phyloP scores from a whole-genome alignment of 1,140 invertebrate species.

The Goniozus legneri region DNA sequence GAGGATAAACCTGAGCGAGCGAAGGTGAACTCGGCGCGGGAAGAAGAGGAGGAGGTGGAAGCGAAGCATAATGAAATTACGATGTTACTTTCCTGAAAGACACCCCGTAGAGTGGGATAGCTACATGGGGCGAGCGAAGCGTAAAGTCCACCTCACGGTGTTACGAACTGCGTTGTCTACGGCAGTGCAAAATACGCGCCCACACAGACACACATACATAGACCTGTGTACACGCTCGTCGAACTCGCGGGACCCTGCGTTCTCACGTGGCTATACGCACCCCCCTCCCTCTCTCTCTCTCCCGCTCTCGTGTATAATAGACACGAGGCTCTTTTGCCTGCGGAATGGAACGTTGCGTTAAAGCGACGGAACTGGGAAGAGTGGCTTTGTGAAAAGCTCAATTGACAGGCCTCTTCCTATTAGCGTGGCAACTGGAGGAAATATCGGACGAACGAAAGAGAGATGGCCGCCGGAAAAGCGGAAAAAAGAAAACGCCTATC shows the following conservation, averaged over 20 bases:
- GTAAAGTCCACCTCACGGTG: slow-evolving; percentile 18
- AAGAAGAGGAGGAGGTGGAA: too few species aligned
- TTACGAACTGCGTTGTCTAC: slow-evolving; percentile 7
- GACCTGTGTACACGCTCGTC: not conserved
- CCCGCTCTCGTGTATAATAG: too few species aligned
- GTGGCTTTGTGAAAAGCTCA: slow-evolving; percentile 31
- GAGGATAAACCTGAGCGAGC: too few species aligned
- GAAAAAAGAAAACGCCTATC: too few species aligned
- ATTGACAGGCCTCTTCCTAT: slow-evolving; percentile 30
- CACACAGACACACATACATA: not conserved
- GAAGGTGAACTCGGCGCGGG: too few species aligned
- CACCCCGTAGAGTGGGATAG: slow-evolving; percentile 11
- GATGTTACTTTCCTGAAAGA: slow-evolving; percentile 27
- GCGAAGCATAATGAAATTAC: slow-evolving; percentile 25
- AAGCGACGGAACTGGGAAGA: slow-evolving; percentile 17
- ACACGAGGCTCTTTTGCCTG: too few species aligned
- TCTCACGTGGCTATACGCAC: too few species aligned
- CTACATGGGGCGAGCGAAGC: slow-evolving; percentile 9
- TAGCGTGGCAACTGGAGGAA: slow-evolving; percentile 28
- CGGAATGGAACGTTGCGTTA: too few species aligned
- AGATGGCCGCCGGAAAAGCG: not conserved
- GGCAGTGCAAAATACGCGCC: not conserved
- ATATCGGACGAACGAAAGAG: slow-evolving; percentile 13
- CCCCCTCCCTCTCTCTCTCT: too few species aligned
- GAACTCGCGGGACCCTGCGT: too few species aligned